Base-by-base conservation (phyloP, 2,113 vertebrate genomes). In the Cyanoderma ruficeps region DNA sequence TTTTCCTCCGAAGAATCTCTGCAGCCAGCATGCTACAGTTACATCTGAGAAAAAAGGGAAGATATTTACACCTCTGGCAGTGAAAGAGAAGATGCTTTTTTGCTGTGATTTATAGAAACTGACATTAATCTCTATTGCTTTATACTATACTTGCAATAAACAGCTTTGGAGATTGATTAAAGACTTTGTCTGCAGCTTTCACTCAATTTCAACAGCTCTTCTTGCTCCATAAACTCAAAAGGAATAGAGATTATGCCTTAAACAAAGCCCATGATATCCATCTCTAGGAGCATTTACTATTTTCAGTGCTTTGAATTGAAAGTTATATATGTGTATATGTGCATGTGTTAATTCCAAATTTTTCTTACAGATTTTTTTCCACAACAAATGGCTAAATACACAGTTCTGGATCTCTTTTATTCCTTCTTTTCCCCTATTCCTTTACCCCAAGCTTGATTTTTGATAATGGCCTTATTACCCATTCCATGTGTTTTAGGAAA, bases 121-220 rank as follows among this genome's bases (percentile, higher is more conserved):
- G n/a, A 90, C 91, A 75, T 95, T 96, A 93, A 95, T 97, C 94
- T 94, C 80, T 91, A 94, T 81, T 95, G 92, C 88, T 91, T 96
- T 96, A 94, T 92, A 82, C 52, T 82, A 77, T 67, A 39, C 60
- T 87, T 72, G 90, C 65, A 95, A 96, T 82, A 94, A 96, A 94
- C 82, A 93, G 84, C 79, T 96, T 94, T 94, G 65, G 89, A 96
- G 94, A 95, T 92, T 97, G 97, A 97, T 95, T 97, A 97, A 96
- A 96, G 91, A 59, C 72, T 77, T 91, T 68, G 53, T 59, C 68
- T 95, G 57, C 61, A 91, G 89, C 83, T 97, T 97, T 97, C 93
- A 95, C 47, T 97, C 96, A 91, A 90, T 97, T 95, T 95, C 94
- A 95, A 82, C 82, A 89, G 80, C 76, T 90, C 61, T 93, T 94